Percentiles rank a stretch among this genome's conserved stretches.
Evolutionary conservation across 2,797 vertebrate species (phyloP).

Genomic region (Gymnocypris eckloni): DNA sequence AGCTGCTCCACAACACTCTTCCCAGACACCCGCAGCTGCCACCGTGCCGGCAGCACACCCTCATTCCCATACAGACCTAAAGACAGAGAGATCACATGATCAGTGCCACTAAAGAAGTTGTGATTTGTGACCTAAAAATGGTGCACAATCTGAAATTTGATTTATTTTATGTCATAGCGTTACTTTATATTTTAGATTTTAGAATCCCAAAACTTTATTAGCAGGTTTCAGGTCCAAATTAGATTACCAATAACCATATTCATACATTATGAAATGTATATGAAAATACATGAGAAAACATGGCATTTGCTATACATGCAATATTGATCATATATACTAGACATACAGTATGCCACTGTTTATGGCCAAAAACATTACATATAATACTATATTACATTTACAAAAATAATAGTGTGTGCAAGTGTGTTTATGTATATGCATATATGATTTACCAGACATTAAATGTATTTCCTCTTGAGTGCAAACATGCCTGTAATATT

Average conservation of each 20-base stretch:
- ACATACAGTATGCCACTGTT: not conserved
- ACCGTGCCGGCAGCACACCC: constrained; percentile 85
- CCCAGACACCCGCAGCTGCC: constrained; percentile 80
- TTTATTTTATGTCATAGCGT: not conserved
- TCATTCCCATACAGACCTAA: constrained; percentile 91
- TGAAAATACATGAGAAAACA: not conserved
- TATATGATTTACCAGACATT: not conserved
- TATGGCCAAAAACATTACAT: not conserved
- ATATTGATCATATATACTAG: too few relatives aligned
- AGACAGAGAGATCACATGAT: not conserved
- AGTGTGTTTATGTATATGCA: too few relatives aligned
- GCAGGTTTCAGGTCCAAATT: not conserved
- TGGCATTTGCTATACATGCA: too few relatives aligned
- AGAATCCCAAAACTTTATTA: not conserved
- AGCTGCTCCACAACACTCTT: constrained; percentile 84
- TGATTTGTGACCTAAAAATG: not conserved
- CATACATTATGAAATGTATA: too few relatives aligned
- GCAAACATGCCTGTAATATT: not conserved
- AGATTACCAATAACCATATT: not conserved
- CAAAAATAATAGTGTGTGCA: not conserved
- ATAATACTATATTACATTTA: not conserved
- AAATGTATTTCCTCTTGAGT: not conserved
- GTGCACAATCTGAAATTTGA: not conserved
- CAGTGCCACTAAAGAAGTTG: not conserved
- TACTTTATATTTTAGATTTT: not conserved